Conservation (phyloP, 2,888 invertebrate species). For the Aquatica leii region DNA sequence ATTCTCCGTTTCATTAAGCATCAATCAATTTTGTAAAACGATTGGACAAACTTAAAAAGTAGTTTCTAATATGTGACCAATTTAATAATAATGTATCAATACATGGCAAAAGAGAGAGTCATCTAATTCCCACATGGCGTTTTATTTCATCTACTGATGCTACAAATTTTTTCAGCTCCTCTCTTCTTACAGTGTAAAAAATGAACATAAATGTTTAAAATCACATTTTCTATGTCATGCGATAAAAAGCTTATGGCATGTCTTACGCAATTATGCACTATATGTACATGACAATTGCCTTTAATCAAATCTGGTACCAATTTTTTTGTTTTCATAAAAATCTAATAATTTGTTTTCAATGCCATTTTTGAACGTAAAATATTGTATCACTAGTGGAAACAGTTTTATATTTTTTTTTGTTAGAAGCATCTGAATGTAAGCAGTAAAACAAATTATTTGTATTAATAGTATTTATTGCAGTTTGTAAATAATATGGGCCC, state of each 20-base stretch:
- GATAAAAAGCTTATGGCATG: too few species aligned
- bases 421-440: constrained; percentile 42
- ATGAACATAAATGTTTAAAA: too few species aligned
- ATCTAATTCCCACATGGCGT: too few species aligned
- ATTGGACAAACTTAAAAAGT: too few species aligned
- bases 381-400: too few species aligned
- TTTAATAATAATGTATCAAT: constrained; percentile 18
- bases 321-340: constrained; percentile 37
- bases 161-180: constrained; percentile 37
- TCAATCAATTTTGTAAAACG: too few species aligned
- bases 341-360: constrained; percentile 40
- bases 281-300: too few species aligned
- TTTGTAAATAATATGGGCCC: not conserved
- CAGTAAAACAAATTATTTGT: constrained; percentile 21
- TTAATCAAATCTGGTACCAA: constrained; percentile 24
- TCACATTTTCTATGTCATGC: too few species aligned
- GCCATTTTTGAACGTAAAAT: constrained; percentile 34
- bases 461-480: constrained; percentile 17
- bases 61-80: constrained; percentile 10
- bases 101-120: too few species aligned
- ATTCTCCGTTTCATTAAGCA: not conserved
- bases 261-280: constrained; percentile 39
- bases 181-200: too few species aligned
- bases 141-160: too few species aligned
- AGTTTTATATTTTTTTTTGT: not conserved